Base-by-base conservation (phyloP, 1,140 invertebrate species). In the Aphaenogaster floridana region DNA sequence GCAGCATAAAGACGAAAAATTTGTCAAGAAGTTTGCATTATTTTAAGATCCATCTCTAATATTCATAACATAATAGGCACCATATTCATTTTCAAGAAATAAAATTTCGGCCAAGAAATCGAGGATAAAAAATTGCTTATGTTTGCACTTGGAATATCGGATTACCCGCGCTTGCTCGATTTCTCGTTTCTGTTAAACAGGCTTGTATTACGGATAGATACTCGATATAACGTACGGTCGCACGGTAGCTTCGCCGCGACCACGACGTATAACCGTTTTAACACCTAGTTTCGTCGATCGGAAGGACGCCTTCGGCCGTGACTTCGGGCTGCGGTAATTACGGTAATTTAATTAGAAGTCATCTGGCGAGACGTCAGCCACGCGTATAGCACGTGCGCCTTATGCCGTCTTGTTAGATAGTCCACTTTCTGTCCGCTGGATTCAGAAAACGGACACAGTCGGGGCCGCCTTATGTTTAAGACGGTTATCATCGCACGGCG, bases 291-390 rank as follows among this genome's bases (percentile, higher is more conserved):
- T 17, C 64, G 21, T 39, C 50, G 50, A 71, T 71, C 64, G 50
- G 15, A 11, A 42, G 21, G 4, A 54, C 50, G 39, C 79, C 52
- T 71, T 81, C 79, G 66, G 66, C 79, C 79, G 79, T 81, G 64
- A 81, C 79, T 81, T 81, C 64, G 79, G 28, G 9, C 64, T 15
- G 5, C 79, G 57, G 59, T 79, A 90, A 91, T 91, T 90, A 92
- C 78, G 72, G 86, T 92, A 92, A 92, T 92, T 91, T 78, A 90
- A 92, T 91, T 92, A 92, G 78, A 91, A 90, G 89, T 91, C 90
- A 92, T 92, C 85, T 91, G 90, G 87, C 77, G 63, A 61, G 81
- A 83, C 52, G 57, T 83, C 15, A 61, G 78, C 85, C 91, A 92
- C 93, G 91, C 91, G 93, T 92, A 64, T 81, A 91, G 71, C 92